A percentile compares a stretch with the other conserved stretches of the same genome.
Conservation (phyloP, 2,113 vertebrate species). For the Chaenogobius annularis region DNA sequence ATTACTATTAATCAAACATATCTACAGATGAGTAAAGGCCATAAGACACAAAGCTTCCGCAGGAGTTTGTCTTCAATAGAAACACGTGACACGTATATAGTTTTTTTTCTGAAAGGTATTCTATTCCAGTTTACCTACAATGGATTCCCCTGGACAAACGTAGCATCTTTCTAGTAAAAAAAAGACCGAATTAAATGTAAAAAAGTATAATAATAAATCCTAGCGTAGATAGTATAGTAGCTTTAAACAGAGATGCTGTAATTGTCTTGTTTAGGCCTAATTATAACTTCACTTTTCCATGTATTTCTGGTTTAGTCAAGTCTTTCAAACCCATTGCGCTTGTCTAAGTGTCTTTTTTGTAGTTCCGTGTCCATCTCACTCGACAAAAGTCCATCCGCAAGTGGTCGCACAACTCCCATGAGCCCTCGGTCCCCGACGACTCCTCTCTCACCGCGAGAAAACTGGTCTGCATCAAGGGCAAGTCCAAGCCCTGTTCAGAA, state of each 20-base stretch:
- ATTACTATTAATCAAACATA: slow-evolving; percentile 10
- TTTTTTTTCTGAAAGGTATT: neutral
- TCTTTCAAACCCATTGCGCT: neutral
- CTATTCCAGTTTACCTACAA: neutral
- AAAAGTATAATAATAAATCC: neutral
- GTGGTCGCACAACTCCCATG: slow-evolving; percentile 56
- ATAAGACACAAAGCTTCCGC: neutral
- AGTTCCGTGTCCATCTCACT: slow-evolving; percentile 78
- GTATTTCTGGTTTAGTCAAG: neutral
- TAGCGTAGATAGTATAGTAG: neutral
- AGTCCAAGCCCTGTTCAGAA: slow-evolving; percentile 50
- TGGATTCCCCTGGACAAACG: neutral
- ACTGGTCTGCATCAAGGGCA: slow-evolving; percentile 24
- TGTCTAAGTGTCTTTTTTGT: slow-evolving; percentile 26
- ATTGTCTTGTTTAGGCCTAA: neutral
- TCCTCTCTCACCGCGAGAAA: slow-evolving; percentile 36
- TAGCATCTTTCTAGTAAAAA: neutral
- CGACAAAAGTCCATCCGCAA: slow-evolving; percentile 61
- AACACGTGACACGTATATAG: neutral
- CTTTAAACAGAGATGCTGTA: neutral
- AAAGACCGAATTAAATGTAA: neutral
- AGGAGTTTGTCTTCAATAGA: neutral
- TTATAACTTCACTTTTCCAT: neutral
- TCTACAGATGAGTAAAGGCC: slow-evolving; percentile 6
- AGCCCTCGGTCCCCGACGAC: slow-evolving; percentile 48